Evolutionary conservation across 2,113 vertebrate genomes (phyloP), one percentile per base, ranked within the genome.

Genomic region (Dolichallabes microphthalmus): DNA sequence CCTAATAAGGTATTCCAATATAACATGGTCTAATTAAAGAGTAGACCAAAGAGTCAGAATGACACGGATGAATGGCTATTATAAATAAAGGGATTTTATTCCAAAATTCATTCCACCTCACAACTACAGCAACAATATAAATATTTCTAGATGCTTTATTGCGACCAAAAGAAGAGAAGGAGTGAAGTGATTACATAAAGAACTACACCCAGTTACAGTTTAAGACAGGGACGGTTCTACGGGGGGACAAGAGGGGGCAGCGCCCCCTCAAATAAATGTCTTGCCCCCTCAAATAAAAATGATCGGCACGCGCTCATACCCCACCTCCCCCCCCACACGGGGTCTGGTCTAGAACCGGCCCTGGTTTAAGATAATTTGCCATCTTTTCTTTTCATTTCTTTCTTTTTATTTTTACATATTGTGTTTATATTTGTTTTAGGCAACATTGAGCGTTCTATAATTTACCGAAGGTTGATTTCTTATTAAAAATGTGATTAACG

Each of bases 101-200:
- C 69, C 17, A 45, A 35, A 30, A 66, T 83, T 30, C 22, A 74
- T 74, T 74, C 13, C 52, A 57, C 32, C 32, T 73, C 32, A 71
- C 68, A 2, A 22, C 55, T 83, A 45, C n/a, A 12, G 35, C 63
- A 32, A 32, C 35, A 50, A 45, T 83, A 83, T 45, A 20, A 73
- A 58, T 73, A 71, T 82, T 82, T 71, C 39, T 60, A 82, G 45
- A 53, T 68, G 61, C 15, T 77, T 77, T 57, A 53, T 82, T 53
- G 22, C 74, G 82, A 74, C 12, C 53, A 58, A 74, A 32, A 63
- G 30, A 12, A 74, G 7, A 63, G n/a, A 83, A 39, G 20, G 32
- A 39, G 35, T 39, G 17, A 30, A 30, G 3, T 2, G 1, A 64
- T 52, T 30, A 14, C 32, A 73, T 71, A 73, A 50, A 53, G 20